Evolutionary conservation across 2,888 invertebrate genomes (phyloP), one percentile per base, ranked within the genome.

Genomic region (Drosophila testacea): DNA sequence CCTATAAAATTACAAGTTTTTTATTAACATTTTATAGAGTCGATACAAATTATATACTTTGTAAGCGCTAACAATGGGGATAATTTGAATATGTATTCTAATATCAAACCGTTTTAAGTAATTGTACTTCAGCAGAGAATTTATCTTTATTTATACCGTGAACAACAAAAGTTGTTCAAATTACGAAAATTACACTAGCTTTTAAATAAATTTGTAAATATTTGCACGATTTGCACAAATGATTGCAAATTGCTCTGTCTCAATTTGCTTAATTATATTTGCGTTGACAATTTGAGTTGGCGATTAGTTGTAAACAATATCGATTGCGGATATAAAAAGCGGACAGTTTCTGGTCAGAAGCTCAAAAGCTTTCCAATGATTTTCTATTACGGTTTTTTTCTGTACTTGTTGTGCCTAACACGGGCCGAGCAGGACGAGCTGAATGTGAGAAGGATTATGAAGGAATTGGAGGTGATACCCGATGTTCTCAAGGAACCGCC

Each of bases 401-500:
- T 70, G 6, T 38, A 51, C 54, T 28, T 67, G 36, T 6, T 73
- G 38, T 39, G 57, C 28, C 42, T 48, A 3, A 47, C 41, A 1
- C 22, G 22, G n/a, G 76, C 67, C 27, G 50, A 67, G 28, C 59
- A 72, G 36, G 59, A 69, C 7, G 83, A 81, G 4, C 16, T 39
- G 39, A 79, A 82, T 55, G 70, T 80, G 13, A 69, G 70, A 0
- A 65, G 76, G 4, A 47, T 88, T 16, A 80, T 90, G 73, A 76
- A 77, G 68, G 82, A 90, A 27, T 42, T 78, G 64, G 75, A 72
- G n/a, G 63, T 90, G 7, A 61, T 89, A 55, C 89, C 90, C 0
- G 88, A 90, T 41, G 64, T 90, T 1, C 22, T 90, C 9, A 72
- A 73, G 4, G 80, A 82, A 27, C 73, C 89, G 1, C 89, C 90